Evolutionary conservation across 2,888 invertebrate species (phyloP).

Genomic region (Eustalomyia histrio): DNA sequence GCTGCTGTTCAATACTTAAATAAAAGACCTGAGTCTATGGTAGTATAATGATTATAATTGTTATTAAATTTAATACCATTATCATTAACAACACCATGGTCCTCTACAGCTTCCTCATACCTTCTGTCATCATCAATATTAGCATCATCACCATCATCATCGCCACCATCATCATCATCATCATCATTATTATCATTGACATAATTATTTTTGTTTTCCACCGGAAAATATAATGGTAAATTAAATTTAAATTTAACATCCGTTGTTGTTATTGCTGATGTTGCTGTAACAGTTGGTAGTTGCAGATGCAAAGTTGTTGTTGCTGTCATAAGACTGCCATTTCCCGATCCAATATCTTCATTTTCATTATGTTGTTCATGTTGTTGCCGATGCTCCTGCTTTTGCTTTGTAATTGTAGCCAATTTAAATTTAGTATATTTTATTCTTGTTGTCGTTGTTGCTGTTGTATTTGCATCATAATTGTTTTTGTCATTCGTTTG

Average conservation of each 20-base stretch:
- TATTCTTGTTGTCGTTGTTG: slow-evolving; percentile 59
- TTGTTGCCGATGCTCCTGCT: slow-evolving; percentile 4
- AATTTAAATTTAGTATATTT: slow-evolving; percentile 60
- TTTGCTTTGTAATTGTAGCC: slow-evolving; percentile 47
- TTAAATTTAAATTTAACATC: slow-evolving; percentile 62
- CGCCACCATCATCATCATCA: slow-evolving; percentile 38
- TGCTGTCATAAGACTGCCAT: slow-evolving; percentile 55
- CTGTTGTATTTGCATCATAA: slow-evolving; percentile 34
- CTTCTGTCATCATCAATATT: slow-evolving; percentile 18
- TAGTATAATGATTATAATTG: slow-evolving; percentile 63
- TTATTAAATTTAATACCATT: slow-evolving; percentile 61
- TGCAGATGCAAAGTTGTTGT: slow-evolving; percentile 36
- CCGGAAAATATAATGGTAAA: slow-evolving; percentile 62
- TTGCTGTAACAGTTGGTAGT: slow-evolving; percentile 51
- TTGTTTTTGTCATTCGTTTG: slow-evolving; percentile 50
- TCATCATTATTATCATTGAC: slow-evolving; percentile 38
- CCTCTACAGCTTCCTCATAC: slow-evolving; percentile 26
- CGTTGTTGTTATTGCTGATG: slow-evolving; percentile 41
- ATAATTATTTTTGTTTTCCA: slow-evolving; percentile 62
- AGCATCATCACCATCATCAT: slow-evolving; percentile 7
- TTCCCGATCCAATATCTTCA: slow-evolving; percentile 61
- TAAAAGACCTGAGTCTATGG: slow-evolving; percentile 60
- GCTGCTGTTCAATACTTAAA: slow-evolving; percentile 53
- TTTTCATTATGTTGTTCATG: slow-evolving; percentile 37
- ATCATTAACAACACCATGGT: slow-evolving; percentile 30